Conservation (phyloP, 2,113 vertebrate genomes). For the Orientallactaga bullata region DNA sequence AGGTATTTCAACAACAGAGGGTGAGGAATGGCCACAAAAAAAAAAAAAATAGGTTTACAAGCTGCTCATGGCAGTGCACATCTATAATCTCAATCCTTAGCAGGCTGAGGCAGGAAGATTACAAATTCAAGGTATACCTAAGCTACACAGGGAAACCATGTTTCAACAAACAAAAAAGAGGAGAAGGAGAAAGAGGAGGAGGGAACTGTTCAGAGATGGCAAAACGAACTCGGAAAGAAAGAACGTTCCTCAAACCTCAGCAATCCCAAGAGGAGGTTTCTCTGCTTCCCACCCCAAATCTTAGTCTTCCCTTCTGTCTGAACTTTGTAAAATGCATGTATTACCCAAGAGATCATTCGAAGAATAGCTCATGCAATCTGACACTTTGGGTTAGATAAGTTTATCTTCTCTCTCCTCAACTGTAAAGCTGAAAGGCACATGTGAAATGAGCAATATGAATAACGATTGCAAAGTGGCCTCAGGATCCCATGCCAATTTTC, state of each 20-base stretch:
- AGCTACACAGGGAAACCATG: neutral
- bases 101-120: neutral
- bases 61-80: neutral
- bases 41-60: too few species aligned
- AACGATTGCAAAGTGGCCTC: slow-evolving; percentile 77
- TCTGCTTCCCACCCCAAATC: slow-evolving; percentile 21
- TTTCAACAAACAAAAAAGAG: neutral
- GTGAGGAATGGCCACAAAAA: neutral
- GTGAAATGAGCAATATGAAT: slow-evolving; percentile 80
- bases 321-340: slow-evolving; percentile 63
- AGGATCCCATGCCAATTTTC: slow-evolving; percentile 55
- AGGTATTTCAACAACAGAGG: neutral
- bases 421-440: slow-evolving; percentile 83
- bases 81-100: neutral
- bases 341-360: slow-evolving; percentile 59
- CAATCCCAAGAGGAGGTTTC: neutral
- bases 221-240: neutral
- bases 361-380: slow-evolving; percentile 39
- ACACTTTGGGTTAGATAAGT: slow-evolving; percentile 65
- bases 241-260: neutral
- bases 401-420: slow-evolving; percentile 61
- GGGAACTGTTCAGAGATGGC: neutral
- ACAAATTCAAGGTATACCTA: neutral
- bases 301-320: neutral
- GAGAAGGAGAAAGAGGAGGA: neutral